Percentiles rank a stretch among this genome's conserved stretches.
Conservation (phyloP, 2,797 vertebrate species). For the Champsocephalus gunnari region DNA sequence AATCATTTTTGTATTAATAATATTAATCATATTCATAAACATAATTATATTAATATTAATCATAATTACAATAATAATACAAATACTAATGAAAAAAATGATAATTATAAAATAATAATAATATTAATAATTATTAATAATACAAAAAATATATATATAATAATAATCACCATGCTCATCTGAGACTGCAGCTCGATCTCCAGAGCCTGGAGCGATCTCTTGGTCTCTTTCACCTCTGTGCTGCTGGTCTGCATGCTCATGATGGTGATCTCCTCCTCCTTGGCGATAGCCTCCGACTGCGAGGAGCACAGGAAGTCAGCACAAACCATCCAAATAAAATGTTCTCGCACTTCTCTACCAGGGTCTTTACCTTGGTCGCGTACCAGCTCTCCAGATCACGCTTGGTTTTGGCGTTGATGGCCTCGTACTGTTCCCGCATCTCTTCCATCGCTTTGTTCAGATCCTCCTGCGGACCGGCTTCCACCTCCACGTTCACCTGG, state of each 20-base stretch:
- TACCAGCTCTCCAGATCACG: slow-evolving; percentile 88
- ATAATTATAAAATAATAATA: too few species aligned
- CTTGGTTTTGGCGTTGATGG: slow-evolving; percentile 83
- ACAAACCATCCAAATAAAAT: too few species aligned
- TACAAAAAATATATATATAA: too few species aligned
- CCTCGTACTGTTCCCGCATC: slow-evolving; percentile 88
- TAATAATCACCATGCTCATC: slow-evolving; percentile 61
- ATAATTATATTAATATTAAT: too few species aligned
- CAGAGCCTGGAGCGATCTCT: slow-evolving; percentile 83
- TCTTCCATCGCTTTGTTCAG: slow-evolving; percentile 84
- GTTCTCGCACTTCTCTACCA: too few species aligned
- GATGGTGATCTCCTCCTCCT: slow-evolving; percentile 60
- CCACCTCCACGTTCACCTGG: slow-evolving; percentile 90
- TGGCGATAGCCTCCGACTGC: slow-evolving; percentile 61
- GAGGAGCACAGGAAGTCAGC: not conserved
- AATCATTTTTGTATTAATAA: too few species aligned
- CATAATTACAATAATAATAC: too few species aligned
- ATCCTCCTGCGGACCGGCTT: slow-evolving; percentile 83
- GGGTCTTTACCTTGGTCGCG: slow-evolving; percentile 76
- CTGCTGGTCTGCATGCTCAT: slow-evolving; percentile 41
- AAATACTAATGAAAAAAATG: too few species aligned
- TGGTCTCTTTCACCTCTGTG: slow-evolving; percentile 65
- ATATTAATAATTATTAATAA: too few species aligned
- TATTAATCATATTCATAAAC: not conserved
- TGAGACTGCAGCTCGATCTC: slow-evolving; percentile 90